Evolutionary conservation across 2,888 invertebrate species (phyloP).

Genomic region (Drosophila multiciliata): DNA sequence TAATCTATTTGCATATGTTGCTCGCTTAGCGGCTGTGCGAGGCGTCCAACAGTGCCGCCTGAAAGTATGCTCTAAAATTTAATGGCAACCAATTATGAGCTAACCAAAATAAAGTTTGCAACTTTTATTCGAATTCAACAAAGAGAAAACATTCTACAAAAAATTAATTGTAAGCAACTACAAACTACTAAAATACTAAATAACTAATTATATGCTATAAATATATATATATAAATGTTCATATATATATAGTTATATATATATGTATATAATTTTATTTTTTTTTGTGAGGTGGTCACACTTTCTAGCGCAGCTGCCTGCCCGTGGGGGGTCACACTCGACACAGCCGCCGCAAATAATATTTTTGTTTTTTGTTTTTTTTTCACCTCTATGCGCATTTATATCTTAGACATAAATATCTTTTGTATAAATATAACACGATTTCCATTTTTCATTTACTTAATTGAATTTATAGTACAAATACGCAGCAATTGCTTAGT

Average conservation of each 20-base stretch:
- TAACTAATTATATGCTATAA: constrained; percentile 12
- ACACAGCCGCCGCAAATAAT: constrained; percentile 39
- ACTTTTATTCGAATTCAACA: constrained; percentile 34
- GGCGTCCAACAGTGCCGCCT: constrained; percentile 22
- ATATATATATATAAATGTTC: not conserved
- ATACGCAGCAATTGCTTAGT: constrained; percentile 74
- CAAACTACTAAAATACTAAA: constrained; percentile 60
- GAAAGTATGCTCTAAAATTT: constrained; percentile 42
- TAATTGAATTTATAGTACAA: constrained; percentile 54
- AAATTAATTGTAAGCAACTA: constrained; percentile 33
- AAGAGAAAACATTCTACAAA: constrained; percentile 11
- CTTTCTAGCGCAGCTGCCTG: constrained; percentile 19
- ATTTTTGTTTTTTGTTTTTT: constrained; percentile 11
- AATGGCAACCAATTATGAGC: not conserved
- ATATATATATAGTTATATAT: not conserved
- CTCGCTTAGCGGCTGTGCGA: constrained; percentile 54
- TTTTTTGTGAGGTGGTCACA: constrained; percentile 22
- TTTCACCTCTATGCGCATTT: constrained; percentile 75
- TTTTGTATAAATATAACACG: constrained; percentile 69
- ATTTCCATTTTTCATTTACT: constrained; percentile 39
- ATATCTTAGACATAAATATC: constrained; percentile 46
- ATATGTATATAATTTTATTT: not conserved
- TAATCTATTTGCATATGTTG: constrained; percentile 11
- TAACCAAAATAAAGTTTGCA: constrained; percentile 6
- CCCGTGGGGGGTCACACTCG: constrained; percentile 22